Conservation (phyloP, 2,888 invertebrate genomes). For the Ernsta delagoae region DNA sequence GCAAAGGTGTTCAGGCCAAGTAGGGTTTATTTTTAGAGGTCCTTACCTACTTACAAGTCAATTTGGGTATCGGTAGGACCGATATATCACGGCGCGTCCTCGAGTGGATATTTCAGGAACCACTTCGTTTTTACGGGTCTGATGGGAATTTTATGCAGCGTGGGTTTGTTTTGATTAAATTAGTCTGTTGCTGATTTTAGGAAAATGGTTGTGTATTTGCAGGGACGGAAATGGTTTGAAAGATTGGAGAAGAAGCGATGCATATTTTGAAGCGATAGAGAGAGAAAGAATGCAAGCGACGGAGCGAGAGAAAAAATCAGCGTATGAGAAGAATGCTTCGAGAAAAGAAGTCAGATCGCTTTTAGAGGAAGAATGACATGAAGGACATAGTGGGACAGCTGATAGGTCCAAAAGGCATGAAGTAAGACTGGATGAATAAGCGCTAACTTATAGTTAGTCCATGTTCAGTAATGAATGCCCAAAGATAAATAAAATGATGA, state of each 20-base stretch:
- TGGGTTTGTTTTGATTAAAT: slow-evolving; percentile 8
- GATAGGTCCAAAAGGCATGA: too few species aligned
- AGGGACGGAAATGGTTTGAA: too few species aligned
- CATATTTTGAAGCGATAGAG: too few species aligned
- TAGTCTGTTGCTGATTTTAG: not conserved
- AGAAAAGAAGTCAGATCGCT: not conserved
- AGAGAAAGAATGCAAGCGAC: too few species aligned
- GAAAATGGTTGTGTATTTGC: too few species aligned
- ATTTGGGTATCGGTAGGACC: slow-evolving; percentile 19
- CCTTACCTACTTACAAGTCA: slow-evolving; percentile 24
- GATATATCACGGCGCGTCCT: slow-evolving; percentile 25
- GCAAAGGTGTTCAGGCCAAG: not conserved
- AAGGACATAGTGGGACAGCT: not conserved
- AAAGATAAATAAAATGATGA: too few species aligned
- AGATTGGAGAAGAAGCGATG: too few species aligned
- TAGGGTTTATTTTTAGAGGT: not conserved
- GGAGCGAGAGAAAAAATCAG: too few species aligned
- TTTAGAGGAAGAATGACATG: not conserved
- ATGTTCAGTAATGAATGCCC: too few species aligned
- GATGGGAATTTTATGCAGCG: slow-evolving; percentile 9
- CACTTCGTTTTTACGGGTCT: slow-evolving; percentile 17
- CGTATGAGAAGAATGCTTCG: too few species aligned
- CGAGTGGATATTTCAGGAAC: slow-evolving; percentile 26
- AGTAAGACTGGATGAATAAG: too few species aligned
- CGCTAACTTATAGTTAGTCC: too few species aligned